Conservation (phyloP, 2,113 vertebrate species). For the Cacatua alba region DNA sequence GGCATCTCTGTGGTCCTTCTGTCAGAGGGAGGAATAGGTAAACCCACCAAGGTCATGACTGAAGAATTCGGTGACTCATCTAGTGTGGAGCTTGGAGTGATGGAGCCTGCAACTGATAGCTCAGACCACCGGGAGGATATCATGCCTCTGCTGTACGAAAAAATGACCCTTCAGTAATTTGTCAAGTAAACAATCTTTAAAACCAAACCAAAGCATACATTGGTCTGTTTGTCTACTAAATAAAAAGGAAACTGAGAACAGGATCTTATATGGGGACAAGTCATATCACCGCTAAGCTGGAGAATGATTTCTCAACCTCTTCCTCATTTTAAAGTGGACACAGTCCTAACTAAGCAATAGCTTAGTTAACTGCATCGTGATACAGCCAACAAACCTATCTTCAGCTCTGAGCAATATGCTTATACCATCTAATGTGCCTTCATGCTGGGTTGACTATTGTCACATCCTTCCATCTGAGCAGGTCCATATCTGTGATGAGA, state of each 20-base stretch:
- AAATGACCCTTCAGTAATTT: neutral
- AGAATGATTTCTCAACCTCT: neutral
- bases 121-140: neutral
- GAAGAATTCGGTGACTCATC: neutral
- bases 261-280: neutral
- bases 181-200: neutral
- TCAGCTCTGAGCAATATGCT: neutral
- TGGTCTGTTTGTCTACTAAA: neutral
- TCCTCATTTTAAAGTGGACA: neutral
- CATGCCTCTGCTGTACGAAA: neutral
- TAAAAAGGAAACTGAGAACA: neutral
- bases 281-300: neutral
- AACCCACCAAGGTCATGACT: neutral
- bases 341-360: neutral
- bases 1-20: neutral
- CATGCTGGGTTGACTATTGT: neutral
- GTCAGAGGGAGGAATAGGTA: neutral
- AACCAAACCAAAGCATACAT: neutral
- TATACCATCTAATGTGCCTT: neutral
- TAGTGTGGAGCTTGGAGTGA: neutral
- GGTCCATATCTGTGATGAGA: neutral
- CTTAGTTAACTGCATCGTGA: rapidly evolving
- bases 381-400: neutral
- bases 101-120: neutral
- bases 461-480: neutral